These are phyloP conservation scores for Zoanthus solanderi DNA, from an alignment of 92 coral and sea anemone species.

Conservation along the genomic window DNA sequence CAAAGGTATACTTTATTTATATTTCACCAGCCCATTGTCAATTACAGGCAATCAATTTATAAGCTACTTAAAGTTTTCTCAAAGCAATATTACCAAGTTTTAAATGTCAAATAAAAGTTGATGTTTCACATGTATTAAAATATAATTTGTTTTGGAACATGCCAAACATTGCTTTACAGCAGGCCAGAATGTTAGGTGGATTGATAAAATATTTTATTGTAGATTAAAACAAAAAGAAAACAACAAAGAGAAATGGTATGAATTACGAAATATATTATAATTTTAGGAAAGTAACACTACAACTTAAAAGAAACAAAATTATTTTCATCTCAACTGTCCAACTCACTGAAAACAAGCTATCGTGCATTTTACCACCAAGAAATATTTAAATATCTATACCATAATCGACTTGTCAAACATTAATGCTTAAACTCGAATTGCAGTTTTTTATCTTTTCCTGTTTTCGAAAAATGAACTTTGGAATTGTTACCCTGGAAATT, in stretches of 20 bases:
- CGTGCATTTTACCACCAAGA: neutral
- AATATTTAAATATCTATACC: neutral
- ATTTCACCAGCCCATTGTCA: no score
- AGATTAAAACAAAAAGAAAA: neutral
- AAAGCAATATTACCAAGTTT: neutral
- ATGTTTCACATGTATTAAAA: conserved; percentile 4
- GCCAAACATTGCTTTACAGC: neutral
- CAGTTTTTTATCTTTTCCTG: no score
- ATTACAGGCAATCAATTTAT: neutral
- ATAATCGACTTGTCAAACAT: no score
- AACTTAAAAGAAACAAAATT: neutral
- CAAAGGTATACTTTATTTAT: no score
- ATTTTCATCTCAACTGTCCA: neutral
- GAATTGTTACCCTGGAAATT: no score
- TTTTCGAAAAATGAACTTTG: no score
- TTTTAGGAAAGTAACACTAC: no score
- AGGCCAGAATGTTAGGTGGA: neutral
- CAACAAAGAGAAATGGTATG: neutral
- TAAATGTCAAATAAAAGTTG: conserved; percentile 1
- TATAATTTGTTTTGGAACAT: neutral
- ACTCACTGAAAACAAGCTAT: neutral
- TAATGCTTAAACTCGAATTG: no score
- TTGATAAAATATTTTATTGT: neutral
- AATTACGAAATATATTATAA: neutral
- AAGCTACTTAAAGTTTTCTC: conserved; percentile 1